Percentiles rank a stretch among this genome's conserved stretches.
These are phyloP conservation scores for Physella acuta DNA, from an alignment of 1,140 invertebrate genomes.

Conservation along the genomic window DNA sequence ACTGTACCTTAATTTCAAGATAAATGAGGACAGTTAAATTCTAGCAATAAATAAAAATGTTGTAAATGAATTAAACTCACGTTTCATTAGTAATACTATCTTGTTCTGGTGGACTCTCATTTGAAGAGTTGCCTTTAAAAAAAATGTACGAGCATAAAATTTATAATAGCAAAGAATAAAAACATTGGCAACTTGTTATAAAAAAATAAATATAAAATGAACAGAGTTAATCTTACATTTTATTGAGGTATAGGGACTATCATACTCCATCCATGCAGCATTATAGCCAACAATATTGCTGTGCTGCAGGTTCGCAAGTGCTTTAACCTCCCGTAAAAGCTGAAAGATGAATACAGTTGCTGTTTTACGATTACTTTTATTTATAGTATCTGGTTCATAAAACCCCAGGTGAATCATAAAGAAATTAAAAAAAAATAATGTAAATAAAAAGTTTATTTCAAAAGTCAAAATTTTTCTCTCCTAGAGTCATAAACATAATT, in stretches of 20 bases:
- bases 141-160: not conserved
- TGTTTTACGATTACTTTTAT: too few species aligned
- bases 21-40: not conserved
- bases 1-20: not conserved
- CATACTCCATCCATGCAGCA: constrained; percentile 75
- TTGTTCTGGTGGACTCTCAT: not conserved
- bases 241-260: constrained; percentile 32
- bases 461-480: too few species aligned
- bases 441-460: too few species aligned
- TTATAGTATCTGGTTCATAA: too few species aligned
- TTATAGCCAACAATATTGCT: constrained; percentile 82
- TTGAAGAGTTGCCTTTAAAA: not conserved
- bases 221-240: constrained; percentile 9
- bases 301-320: constrained; percentile 76
- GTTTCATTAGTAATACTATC: too few species aligned
- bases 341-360: too few species aligned
- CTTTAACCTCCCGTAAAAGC: constrained; percentile 73
- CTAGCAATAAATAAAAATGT: too few species aligned
- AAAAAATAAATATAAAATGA: not conserved
- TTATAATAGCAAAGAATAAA: not conserved
- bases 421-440: too few species aligned
- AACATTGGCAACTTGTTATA: too few species aligned
- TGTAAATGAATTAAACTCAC: too few species aligned
- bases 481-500: constrained; percentile 36
- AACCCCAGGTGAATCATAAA: too few species aligned